phyloP scores from a whole-genome alignment of 2,113 vertebrate species.

The Podocnemis expansa region DNA sequence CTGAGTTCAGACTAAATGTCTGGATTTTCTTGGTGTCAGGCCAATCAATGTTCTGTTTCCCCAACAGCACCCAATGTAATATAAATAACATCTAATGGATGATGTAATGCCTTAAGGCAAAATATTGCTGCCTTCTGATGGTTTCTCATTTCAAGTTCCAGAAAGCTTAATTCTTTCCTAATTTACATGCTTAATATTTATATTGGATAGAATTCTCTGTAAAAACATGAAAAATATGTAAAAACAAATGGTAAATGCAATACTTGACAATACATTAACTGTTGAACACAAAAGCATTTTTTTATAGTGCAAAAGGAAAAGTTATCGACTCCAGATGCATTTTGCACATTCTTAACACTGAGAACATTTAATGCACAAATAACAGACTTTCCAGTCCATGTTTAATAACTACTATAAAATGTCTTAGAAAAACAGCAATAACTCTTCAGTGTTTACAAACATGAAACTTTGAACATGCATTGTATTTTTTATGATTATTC shows the following conservation, averaged over 20 bases:
- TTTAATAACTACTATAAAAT: slow-evolving; percentile 20
- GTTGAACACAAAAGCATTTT: not conserved
- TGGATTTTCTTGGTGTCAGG: not conserved
- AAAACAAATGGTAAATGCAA: slow-evolving; percentile 50
- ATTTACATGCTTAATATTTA: not conserved
- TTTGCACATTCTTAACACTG: slow-evolving; percentile 19
- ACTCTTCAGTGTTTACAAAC: slow-evolving; percentile 38
- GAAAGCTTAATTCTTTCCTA: slow-evolving; percentile 24
- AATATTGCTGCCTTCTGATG: not conserved
- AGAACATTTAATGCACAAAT: slow-evolving; percentile 3
- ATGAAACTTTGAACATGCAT: not conserved
- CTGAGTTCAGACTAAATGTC: not conserved
- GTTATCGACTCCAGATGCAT: slow-evolving; percentile 52
- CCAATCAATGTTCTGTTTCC: not conserved
- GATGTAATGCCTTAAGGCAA: not conserved
- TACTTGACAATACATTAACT: slow-evolving; percentile 17
- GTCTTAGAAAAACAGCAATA: not conserved
- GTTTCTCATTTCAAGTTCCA: not conserved
- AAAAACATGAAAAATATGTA: not conserved
- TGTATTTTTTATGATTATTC: not conserved
- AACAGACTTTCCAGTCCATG: not conserved
- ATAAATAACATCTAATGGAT: not conserved
- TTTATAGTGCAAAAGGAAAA: not conserved
- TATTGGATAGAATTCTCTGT: not conserved
- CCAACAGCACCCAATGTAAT: not conserved